phyloP scores from a whole-genome alignment of 2,797 vertebrate genomes.

The Gallinago solitaria region DNA sequence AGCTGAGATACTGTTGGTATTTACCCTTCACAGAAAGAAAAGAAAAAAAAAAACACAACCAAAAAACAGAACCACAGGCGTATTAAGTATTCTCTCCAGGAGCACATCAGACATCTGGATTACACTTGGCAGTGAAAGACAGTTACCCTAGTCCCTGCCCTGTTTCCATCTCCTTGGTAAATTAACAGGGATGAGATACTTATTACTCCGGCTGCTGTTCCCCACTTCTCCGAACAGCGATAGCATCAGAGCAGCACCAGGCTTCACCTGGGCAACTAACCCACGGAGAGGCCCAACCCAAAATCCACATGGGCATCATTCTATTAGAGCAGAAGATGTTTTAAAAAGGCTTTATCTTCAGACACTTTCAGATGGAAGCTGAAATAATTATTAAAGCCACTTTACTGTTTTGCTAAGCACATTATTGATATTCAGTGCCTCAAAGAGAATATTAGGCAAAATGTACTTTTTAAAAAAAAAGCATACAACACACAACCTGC shows the following conservation, averaged over 20 bases:
- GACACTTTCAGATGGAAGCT: background rate
- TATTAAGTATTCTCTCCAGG: background rate
- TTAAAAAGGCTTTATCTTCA: background rate
- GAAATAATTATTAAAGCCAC: background rate
- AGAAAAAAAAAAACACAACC: too few species aligned
- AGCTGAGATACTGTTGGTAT: background rate
- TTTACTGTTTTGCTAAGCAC: background rate
- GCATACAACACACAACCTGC: too few species aligned
- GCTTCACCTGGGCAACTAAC: background rate
- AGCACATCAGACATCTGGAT: background rate
- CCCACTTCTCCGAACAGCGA: background rate
- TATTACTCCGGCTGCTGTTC: background rate
- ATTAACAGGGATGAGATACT: background rate
- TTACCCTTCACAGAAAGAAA: background rate
- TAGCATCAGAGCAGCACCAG: background rate
- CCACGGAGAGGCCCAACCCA: background rate
- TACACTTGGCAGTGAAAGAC: background rate
- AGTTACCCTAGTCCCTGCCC: background rate
- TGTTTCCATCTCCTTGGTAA: background rate
- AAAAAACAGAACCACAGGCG: background rate
- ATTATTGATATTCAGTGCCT: background rate
- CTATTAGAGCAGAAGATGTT: accelerated
- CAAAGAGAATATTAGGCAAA: background rate
- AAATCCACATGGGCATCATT: background rate
- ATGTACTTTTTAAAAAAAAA: background rate